phyloP scores from a whole-genome alignment of 2,113 vertebrate species.

The Equus przewalskii region DNA sequence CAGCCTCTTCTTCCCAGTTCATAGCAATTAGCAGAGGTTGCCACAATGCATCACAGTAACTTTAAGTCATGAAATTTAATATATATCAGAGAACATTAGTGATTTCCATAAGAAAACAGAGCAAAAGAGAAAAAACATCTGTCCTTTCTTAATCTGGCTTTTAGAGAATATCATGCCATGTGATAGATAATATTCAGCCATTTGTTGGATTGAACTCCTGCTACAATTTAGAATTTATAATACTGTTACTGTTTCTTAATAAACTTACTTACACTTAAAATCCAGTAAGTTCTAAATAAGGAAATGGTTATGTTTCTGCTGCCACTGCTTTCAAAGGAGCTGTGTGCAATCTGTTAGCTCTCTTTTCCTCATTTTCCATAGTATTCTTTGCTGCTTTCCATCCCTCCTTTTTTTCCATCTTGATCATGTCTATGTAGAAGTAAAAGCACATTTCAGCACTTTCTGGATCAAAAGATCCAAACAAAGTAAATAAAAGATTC shows the following conservation, averaged over 20 bases:
- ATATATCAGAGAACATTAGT: not conserved
- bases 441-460: not conserved
- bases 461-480: constrained; percentile 12
- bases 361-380: not conserved
- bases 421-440: not conserved
- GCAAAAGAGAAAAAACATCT: constrained; percentile 14
- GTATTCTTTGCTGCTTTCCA: not conserved
- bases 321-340: not conserved
- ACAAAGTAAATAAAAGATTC: not conserved
- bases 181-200: not conserved
- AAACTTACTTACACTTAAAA: constrained; percentile 38
- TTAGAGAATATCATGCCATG: not conserved
- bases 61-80: not conserved
- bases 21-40: not conserved
- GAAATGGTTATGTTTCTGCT: not conserved
- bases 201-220: constrained; percentile 3
- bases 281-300: not conserved
- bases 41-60: not conserved
- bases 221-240: not conserved
- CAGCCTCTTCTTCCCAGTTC: not conserved
- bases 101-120: not conserved
- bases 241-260: not conserved
- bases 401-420: not conserved
- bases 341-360: not conserved
- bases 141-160: not conserved